These are phyloP conservation scores for Maconellicoccus hirsutus DNA, from an alignment of 1,140 invertebrate genomes.

Conservation along the genomic window DNA sequence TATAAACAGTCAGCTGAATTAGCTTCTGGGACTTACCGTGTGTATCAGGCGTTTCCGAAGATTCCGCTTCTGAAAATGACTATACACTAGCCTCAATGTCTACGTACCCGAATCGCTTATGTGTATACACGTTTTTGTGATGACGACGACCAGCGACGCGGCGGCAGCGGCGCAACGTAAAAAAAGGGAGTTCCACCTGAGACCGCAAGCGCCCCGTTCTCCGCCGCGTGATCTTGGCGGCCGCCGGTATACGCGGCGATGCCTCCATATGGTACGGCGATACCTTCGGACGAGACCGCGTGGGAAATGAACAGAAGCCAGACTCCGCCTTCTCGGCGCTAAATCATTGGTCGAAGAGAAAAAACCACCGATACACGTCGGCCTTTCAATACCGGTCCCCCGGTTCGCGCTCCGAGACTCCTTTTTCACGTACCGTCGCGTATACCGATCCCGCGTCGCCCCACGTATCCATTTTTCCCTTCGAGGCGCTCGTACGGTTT, in stretches of 20 bases:
- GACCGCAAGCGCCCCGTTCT: background rate
- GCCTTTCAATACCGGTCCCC: too few relatives aligned
- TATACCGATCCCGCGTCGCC: too few relatives aligned
- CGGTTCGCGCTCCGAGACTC: too few relatives aligned
- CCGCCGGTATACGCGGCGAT: background rate
- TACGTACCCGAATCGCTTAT: background rate
- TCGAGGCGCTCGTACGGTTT: too few relatives aligned
- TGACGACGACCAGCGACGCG: too few relatives aligned
- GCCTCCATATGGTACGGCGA: background rate
- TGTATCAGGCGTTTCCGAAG: conserved; percentile 15
- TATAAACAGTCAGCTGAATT: conserved; percentile 22
- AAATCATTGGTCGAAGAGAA: conserved; percentile 16
- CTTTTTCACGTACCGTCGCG: too few relatives aligned
- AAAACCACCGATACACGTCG: background rate
- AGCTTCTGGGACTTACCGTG: conserved; percentile 19
- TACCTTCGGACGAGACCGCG: background rate
- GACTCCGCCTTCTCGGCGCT: background rate
- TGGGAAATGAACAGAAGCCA: conserved; percentile 17
- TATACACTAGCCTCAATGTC: conserved; percentile 2
- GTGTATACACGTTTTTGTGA: background rate
- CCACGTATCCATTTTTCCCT: too few relatives aligned
- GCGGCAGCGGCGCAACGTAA: too few relatives aligned
- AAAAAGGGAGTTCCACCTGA: background rate
- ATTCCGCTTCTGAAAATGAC: conserved; percentile 14
- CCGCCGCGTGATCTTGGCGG: background rate